Percentiles rank a stretch among this genome's conserved stretches.
Conservation (phyloP, 2,888 invertebrate genomes). For the Parasteatoda lunata region DNA sequence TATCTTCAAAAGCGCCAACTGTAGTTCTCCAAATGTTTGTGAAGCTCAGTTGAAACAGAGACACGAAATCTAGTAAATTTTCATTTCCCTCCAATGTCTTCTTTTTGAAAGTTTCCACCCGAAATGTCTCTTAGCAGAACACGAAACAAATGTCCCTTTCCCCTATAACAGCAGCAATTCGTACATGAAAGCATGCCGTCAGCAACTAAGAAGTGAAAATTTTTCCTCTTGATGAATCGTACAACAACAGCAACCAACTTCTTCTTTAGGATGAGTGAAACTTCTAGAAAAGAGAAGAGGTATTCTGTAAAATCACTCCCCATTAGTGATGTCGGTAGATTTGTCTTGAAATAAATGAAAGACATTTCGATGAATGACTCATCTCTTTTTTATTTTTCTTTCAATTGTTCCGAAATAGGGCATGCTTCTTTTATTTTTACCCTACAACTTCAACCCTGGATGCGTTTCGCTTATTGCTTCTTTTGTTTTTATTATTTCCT, state of each 20-base stretch:
- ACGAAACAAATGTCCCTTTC: conserved; percentile 31
- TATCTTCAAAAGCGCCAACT: too few species aligned
- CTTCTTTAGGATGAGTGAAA: not conserved
- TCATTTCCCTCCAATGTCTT: not conserved
- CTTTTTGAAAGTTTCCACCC: not conserved
- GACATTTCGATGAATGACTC: conserved; percentile 26
- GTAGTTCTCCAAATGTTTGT: too few species aligned
- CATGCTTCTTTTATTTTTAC: conserved; percentile 17
- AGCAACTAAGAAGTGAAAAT: conserved; percentile 23
- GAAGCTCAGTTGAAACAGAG: not conserved
- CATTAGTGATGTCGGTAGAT: conserved; percentile 47
- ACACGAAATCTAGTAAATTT: not conserved
- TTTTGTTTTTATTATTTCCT: not conserved
- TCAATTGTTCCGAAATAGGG: conserved; percentile 24
- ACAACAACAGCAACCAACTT: conserved; percentile 10
- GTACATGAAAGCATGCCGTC: conserved; percentile 32
- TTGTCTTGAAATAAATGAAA: conserved; percentile 58
- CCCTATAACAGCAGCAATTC: not conserved
- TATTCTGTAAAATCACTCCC: conserved; percentile 33
- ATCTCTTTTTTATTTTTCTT: conserved; percentile 11
- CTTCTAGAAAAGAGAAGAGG: not conserved
- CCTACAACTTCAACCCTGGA: not conserved
- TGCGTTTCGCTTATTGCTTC: not conserved
- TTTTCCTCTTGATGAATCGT: conserved; percentile 41
- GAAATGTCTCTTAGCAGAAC: not conserved